Base-by-base conservation (phyloP, 2,113 vertebrate species). In the Spea bombifrons region DNA sequence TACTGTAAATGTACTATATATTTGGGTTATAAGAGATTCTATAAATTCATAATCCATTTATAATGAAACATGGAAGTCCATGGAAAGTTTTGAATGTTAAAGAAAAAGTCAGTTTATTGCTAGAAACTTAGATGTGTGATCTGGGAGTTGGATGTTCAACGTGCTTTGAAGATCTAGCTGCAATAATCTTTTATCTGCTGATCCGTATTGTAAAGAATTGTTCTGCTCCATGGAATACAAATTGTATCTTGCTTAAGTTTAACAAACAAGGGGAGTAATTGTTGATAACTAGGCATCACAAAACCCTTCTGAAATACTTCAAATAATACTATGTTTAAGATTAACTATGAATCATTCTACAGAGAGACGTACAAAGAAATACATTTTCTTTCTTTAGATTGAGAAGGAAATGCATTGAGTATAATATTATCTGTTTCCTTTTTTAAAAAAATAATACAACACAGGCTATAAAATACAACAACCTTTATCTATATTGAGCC, bases 191-290 rank as follows among this genome's bases (percentile, higher is more conserved):
- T 68, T 76, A 69, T 52, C 59, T 64, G 48, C 52, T 76, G 75
- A 69, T 76, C 66, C 46, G 16, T 76, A 76, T 76, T 53, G 43
- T 57, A 43, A 76, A 53, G 15, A 30, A 76, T 76, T 76, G 75
- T 69, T 59, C n/a, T 76, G 66, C 63, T 68, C 46, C 44, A 76
- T 52, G 68, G 65, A 52, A 59, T 69, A 76, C 66, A 76, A 76
- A 76, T 69, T 46, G 55, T 76, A 59, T 76, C 55, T 76, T 70
- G 15, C 75, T 70, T 53, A 9, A 67, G 50, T 66, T 76, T 76
- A 69, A 76, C 45, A 75, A 57, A 66, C 57, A 53, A 16, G 53
- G 2, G 12, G 10, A 59, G 10, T 59, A 59, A 59, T 59, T 59
- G 55, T 13, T 13, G 12, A 59, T 59, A 13, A 3, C 55, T 13